Evolutionary conservation across 2,113 vertebrate genomes (phyloP), one percentile per base, ranked within the genome.

Genomic region (Varanus salvator): DNA sequence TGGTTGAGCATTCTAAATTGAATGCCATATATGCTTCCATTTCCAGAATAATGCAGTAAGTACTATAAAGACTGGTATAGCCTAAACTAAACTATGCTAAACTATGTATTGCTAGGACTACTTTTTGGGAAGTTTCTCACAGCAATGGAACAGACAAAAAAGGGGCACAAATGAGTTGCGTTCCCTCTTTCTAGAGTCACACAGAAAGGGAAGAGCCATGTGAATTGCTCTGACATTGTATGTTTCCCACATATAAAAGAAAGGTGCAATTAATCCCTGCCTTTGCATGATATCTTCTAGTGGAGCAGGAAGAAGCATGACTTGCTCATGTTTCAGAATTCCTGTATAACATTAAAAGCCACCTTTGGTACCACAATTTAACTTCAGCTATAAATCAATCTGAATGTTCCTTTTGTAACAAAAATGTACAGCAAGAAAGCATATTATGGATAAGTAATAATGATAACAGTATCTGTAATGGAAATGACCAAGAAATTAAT

Each of bases 401-500:
- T 71, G 29, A 89, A 72, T 4, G n/a, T 0, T 52, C 15, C 29
- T 38, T 74, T 4, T 82, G 50, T 84, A 69, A 84, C 38, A 84
- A 31, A 84, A 38, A 69, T 48, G 3, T 84, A 69, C 71, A 57
- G 84, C 19, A 86, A 34, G 9, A 86, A n/a, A 85, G 34, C 27
- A 85, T 1, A 38, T 85, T 34, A 87, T 29, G 0, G 71, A 34
- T 21, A 90, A 80, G 25, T 34, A 90, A 5, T 0, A 66, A 21
- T 8, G 6, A 75, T 72, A 82, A 87, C 2, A 90, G 25, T 25
- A 85, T 69, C 57, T 78, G 60, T 54, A 85, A 72, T 11, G 3
- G 77, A 88, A 88, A 93, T 6, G 29, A 89, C 57, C 4, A 88
- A 54, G 85, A 91, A 23, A 85, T 50, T 75, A 14, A 50, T 0